Evolutionary conservation across 1,140 invertebrate species (phyloP).

Genomic region (Rhyzopertha dominica): DNA sequence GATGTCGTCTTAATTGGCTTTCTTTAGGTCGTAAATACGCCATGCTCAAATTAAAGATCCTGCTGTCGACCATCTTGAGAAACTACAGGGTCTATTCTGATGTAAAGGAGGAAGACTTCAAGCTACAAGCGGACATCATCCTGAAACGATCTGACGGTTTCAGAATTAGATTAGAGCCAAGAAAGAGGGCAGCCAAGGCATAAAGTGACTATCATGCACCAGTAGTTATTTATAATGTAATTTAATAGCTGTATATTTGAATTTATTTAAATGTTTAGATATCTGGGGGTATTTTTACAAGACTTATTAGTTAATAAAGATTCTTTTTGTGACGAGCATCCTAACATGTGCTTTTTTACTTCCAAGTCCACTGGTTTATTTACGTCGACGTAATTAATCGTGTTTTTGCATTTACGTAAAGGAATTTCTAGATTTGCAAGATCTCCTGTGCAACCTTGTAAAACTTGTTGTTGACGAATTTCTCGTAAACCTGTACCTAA

Average conservation of each 20-base stretch:
- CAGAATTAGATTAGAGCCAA: slow-evolving; percentile 62
- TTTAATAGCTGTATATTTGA: background rate
- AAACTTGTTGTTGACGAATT: too few species aligned
- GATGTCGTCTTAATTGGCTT: slow-evolving; percentile 9
- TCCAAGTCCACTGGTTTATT: background rate
- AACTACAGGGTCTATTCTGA: slow-evolving; percentile 70
- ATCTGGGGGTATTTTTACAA: slow-evolving; percentile 1
- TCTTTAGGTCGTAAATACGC: slow-evolving; percentile 67
- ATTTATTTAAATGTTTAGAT: slow-evolving; percentile 2
- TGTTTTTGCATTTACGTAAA: too few species aligned
- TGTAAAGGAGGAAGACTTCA: slow-evolving; percentile 64
- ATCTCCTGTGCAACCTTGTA: too few species aligned
- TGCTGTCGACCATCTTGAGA: slow-evolving; percentile 77
- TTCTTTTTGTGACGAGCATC: background rate
- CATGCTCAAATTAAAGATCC: slow-evolving; percentile 70
- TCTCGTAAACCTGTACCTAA: too few species aligned
- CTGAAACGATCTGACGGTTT: slow-evolving; percentile 76
- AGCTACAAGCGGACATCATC: slow-evolving; percentile 76
- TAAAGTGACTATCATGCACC: too few species aligned
- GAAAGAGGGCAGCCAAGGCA: slow-evolving; percentile 45
- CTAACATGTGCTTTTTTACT: background rate
- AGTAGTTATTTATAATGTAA: too few species aligned
- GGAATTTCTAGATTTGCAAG: too few species aligned
- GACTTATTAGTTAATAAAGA: background rate
- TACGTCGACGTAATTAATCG: slow-evolving; percentile 6